A percentile compares a stretch with the other conserved stretches of the same genome.
Conservation (phyloP, 2,113 vertebrate species). For the Amphiprion ocellaris region DNA sequence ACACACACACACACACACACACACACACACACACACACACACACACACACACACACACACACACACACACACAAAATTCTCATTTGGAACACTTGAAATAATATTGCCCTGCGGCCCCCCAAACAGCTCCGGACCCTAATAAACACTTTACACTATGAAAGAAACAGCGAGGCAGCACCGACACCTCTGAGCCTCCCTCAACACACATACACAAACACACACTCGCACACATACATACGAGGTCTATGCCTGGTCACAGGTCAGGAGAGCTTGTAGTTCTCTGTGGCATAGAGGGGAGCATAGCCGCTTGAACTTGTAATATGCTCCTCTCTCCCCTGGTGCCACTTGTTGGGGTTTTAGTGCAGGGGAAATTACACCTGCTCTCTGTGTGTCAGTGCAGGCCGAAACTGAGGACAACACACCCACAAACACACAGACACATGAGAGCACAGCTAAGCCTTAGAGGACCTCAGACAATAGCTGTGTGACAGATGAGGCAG, state of each 20-base stretch:
- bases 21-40: conserved; percentile 27
- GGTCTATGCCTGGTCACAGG: conserved; percentile 81
- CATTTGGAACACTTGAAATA: conserved; percentile 78
- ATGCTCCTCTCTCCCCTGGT: conserved; percentile 85
- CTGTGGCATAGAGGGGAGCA: conserved; percentile 82
- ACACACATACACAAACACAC: conserved; percentile 26
- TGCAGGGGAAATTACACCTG: conserved; percentile 82
- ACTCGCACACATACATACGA: background rate
- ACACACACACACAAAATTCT: conserved; percentile 53
- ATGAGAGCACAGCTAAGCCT: conserved; percentile 30
- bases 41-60: conserved; percentile 25
- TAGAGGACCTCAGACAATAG: conserved; percentile 10
- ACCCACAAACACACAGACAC: conserved; percentile 50
- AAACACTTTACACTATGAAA: conserved; percentile 85
- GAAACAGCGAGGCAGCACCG: conserved; percentile 78
- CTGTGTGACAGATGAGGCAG: conserved; percentile 20
- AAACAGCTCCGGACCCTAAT: conserved; percentile 84
- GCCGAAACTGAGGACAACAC: conserved; percentile 42
- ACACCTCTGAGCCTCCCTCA: conserved; percentile 84
- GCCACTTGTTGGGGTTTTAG: conserved; percentile 86
- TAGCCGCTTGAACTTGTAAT: conserved; percentile 90
- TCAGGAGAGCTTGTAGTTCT: conserved; percentile 84
- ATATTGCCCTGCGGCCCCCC: conserved; percentile 85
- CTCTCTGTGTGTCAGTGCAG: conserved; percentile 51
- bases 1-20: conserved; percentile 37